A percentile compares a stretch with the other conserved stretches of the same genome.
These are phyloP conservation scores for Strigamia crassipes DNA, from an alignment of 2,888 invertebrate species.

Conservation along the genomic window DNA sequence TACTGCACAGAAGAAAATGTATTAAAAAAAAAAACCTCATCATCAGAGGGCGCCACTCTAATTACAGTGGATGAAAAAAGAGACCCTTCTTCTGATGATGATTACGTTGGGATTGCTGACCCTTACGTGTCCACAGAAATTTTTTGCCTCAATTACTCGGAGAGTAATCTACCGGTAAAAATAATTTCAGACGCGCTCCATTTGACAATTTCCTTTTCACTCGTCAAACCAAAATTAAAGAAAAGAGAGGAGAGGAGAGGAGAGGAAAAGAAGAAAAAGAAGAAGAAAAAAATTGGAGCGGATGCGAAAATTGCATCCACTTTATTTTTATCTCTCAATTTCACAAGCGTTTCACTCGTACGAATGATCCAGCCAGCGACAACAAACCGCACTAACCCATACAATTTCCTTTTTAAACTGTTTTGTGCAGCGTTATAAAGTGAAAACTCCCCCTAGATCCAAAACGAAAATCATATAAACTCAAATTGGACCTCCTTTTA, in stretches of 20 bases:
- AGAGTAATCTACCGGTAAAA: constrained; percentile 16
- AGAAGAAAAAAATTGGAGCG: neutral
- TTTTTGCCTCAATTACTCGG: constrained; percentile 5
- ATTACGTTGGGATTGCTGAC: constrained; percentile 3
- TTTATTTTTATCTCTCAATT: constrained; percentile 8
- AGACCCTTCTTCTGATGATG: neutral
- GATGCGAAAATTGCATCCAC: neutral
- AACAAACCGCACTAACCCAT: constrained; percentile 10
- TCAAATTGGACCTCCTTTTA: constrained; percentile 11
- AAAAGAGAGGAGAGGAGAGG: no score
- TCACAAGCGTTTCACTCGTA: constrained; percentile 11
- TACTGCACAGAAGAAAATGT: neutral
- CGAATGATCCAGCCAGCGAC: neutral
- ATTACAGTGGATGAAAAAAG: neutral
- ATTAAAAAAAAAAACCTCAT: neutral
- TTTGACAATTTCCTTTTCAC: neutral
- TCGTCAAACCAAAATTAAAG: neutral
- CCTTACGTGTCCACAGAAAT: constrained; percentile 8
- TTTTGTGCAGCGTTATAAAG: constrained; percentile 6
- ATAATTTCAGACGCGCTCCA: neutral
- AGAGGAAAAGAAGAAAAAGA: no score
- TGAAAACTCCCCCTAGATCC: constrained; percentile 2
- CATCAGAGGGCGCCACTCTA: constrained; percentile 13
- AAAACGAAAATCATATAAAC: neutral
- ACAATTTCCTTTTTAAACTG: constrained; percentile 16